Base-by-base conservation (phyloP, 2,797 vertebrate species). In the Coregonus suidteri region DNA sequence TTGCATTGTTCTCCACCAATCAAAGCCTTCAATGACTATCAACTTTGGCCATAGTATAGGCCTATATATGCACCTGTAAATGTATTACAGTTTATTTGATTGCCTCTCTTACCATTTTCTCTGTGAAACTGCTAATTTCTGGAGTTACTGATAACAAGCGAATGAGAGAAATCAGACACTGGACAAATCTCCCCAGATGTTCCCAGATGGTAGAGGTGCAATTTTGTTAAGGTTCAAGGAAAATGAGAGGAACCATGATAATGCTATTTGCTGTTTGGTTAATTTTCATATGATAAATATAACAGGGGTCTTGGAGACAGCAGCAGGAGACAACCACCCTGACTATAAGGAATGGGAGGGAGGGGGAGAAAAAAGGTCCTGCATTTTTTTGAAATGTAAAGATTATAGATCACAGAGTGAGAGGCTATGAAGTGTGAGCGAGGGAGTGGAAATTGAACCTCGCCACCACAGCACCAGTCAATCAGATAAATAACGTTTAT, bases 401-500 rank as follows among this genome's bases (percentile, higher is more conserved):
- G 90, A 93, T 93, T 90, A 91, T 89, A 94, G 90, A 88, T 94
- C 79, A 64, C 80, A 86, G 86, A 84, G 88, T 88, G 85, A 90
- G 84, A 90, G 90, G 88, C 91, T 87, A 84, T 93, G 87, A 93
- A 93, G 91, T 95, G 87, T 95, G 93, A 94, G 87, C 86, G 91
- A 94, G 92, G 90, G 90, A 94, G 87, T 89, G 90, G 92, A 96
- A 96, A 96, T 94, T 95, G 93, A 96, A 95, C 93, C 87, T 91
- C 70, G 47, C 89, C 91, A 88, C 94, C 92, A 90, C 59, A 89
- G 90, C 92, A 89, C 88, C 91, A 89, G 91, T 91, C 93, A 91
- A 94, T 95, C 94, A 95, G 96, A 96, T 96, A 96, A 95, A 95
- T 94, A 93, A 92, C 86, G 84, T 91, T 86, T 84, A 86, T 89